Evolutionary conservation across 1,140 invertebrate genomes (phyloP).

Genomic region (Eurosta solidaginis): DNA sequence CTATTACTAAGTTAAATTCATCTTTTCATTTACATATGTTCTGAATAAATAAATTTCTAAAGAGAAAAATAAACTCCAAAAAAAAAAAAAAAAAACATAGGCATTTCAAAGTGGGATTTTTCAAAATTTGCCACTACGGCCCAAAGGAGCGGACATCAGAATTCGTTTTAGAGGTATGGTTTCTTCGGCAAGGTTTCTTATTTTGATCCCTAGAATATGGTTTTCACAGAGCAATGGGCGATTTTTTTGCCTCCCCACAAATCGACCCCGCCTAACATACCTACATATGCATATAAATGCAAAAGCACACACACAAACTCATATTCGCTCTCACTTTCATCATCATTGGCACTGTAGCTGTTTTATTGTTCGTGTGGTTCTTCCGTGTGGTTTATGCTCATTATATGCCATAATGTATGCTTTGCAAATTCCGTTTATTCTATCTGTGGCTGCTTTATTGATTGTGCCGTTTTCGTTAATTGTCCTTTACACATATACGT

Average conservation of each 20-base stretch:
- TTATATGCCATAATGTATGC: conserved; percentile 19
- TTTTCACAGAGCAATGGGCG: background rate
- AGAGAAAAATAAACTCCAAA: no score
- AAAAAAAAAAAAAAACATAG: no score
- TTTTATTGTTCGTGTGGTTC: background rate
- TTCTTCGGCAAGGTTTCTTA: no score
- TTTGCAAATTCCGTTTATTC: conserved; percentile 22
- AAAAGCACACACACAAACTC: background rate
- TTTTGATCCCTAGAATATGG: no score
- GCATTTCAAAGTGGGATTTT: no score
- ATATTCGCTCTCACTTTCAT: background rate
- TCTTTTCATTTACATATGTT: no score
- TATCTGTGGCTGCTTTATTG: conserved; percentile 15
- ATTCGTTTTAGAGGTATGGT: no score
- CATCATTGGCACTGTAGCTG: background rate
- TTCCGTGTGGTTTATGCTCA: conserved; percentile 22
- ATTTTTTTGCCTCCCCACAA: background rate
- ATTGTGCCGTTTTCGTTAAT: background rate
- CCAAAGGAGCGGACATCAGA: no score
- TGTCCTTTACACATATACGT: background rate
- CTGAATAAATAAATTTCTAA: no score
- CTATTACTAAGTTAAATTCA: no score
- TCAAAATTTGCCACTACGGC: no score
- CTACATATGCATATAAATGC: background rate
- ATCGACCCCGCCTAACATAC: background rate